Evolutionary conservation across 1,140 invertebrate species (phyloP), one percentile per base, ranked within the genome.

Genomic region (Procambarus clarkii): DNA sequence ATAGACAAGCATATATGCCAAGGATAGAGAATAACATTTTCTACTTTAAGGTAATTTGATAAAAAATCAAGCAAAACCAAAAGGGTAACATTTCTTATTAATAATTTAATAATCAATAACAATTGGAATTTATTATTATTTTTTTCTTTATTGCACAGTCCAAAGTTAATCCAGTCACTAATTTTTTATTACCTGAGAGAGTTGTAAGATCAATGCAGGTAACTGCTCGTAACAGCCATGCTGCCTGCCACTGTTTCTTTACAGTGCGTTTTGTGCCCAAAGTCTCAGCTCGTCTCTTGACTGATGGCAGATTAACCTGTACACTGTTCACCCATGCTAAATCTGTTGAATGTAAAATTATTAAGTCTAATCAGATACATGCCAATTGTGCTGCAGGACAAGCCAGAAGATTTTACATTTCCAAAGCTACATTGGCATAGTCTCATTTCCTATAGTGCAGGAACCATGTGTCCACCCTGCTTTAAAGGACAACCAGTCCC

Each of bases 151-250:
- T 34, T 34, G 34, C 34, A 34, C 34, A 34, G 34, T 34, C 34
- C 34, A 34, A 34, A 34, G 34, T 34, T 34, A 34, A 34, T 34
- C 34, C 34, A 34, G 34, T 34, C 34, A 34, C 34, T 34, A 34
- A 34, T 34, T 34, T 9, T 64, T 4, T 11, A 44, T 81, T 78
- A 94, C 94, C 96, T 64, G 96, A 96, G 69, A 99, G 95, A 50
- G 98, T 98, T 21, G 99, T 99, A 81, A 99, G 95, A 95, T 99
- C 99, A 91, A 99, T 98, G 90, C 97, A 96, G 83, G 96, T 96
- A 3, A 99, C 95, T 34, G 97, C 97, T 94, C 96, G 96, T 54
- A 98, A 93, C 15, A 98, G 95, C 97, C 97, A 98, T 34, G 96
- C 96, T 91, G 96, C 95, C 95, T 96, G 95, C 93, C 95, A 95